Evolutionary conservation across 2,797 vertebrate species (phyloP), one percentile per base, ranked within the genome.

Genomic region (Enteromius afrohamiltoni): DNA sequence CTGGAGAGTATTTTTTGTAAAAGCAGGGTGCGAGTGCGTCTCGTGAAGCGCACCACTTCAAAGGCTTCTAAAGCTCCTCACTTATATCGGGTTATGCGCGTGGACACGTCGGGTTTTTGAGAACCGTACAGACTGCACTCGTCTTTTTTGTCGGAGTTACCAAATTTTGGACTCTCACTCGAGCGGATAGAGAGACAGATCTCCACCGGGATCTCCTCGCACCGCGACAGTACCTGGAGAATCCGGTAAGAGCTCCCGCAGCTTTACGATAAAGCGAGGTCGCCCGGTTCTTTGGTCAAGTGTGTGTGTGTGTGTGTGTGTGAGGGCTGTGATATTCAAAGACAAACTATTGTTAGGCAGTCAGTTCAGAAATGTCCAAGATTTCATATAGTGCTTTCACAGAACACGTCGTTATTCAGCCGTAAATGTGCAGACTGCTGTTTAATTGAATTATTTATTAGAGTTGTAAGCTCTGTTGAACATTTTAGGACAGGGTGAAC

Each of bases 181-280:
- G 83, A 78, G 71, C 40, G 77, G 40, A 85, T 58, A 85, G 91
- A 94, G 95, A 96, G 94, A 90, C 86, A 90, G 87, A 96, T 96
- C 95, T 97, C 95, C 94, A 96, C 93, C 89, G 95, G 95, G 94
- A 93, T 81, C 87, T 96, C 97, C 96, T 90, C 93, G 40, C 89
- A 91, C 84, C 88, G 94, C 92, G 89, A 90, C 93, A 91, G 90
- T 83, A 90, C 93, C 87, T 89, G 91, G 91, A 95, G 89, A 88
- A 92, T 91, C 87, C 89, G 95, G 98, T 99, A 93, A 98, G 97
- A 96, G 90, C 82, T 83, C 47, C 29, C 19, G 75, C 17, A 9
- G 60, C 17, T 76, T 67, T 11, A 68, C 11, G 1, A 21, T 68
- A 65, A 23, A 53, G 29, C 42, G 62, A 82, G 49, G 81, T 68